phyloP scores from a whole-genome alignment of 2,888 invertebrate species.

The Meghimatium bilineatum region DNA sequence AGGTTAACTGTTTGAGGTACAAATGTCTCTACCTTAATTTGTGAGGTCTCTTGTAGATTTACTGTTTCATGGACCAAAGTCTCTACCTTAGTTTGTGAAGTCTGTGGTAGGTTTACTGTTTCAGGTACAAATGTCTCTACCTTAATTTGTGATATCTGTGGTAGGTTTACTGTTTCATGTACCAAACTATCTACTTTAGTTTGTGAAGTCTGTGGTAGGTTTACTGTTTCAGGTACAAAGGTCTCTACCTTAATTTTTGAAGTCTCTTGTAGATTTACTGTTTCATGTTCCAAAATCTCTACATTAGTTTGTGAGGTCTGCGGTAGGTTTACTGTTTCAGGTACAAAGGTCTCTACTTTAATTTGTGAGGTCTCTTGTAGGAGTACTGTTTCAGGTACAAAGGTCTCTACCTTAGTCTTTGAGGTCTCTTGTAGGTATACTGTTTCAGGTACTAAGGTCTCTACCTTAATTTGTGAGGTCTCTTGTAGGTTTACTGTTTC shows the following conservation, averaged over 20 bases:
- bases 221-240: neutral
- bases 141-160: too few relatives aligned
- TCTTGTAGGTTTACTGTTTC: neutral
- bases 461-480: neutral
- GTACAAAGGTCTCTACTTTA: neutral
- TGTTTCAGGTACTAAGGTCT: neutral
- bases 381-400: neutral
- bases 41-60: neutral
- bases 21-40: neutral
- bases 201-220: too few relatives aligned
- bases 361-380: neutral
- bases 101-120: neutral
- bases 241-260: neutral
- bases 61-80: neutral
- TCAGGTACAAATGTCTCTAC: too few relatives aligned
- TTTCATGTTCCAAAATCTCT: neutral
- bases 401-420: neutral
- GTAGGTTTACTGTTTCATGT: too few relatives aligned
- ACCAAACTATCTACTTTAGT: too few relatives aligned
- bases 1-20: neutral
- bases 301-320: neutral
- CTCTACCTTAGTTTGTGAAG: neutral
- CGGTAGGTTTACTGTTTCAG: neutral
- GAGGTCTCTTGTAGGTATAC: neutral
- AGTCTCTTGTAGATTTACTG: neutral